Evolutionary conservation across 1,140 invertebrate genomes (phyloP).

Genomic region (Lepidurus arcticus): DNA sequence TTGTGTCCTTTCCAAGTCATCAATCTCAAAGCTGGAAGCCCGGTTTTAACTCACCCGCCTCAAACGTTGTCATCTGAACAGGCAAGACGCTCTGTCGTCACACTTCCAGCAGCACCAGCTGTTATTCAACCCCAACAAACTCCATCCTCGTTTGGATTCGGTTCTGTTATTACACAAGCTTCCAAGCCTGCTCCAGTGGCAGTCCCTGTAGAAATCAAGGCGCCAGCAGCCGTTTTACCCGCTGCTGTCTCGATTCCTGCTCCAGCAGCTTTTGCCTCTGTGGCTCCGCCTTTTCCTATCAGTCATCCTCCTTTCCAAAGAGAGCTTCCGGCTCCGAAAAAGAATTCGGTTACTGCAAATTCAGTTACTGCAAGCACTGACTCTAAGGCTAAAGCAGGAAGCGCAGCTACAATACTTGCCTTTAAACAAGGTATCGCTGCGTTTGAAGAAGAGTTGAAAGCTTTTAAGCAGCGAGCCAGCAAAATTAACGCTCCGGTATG

Average conservation of each 20-base stretch:
- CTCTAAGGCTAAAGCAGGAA: neutral
- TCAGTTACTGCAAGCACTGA: neutral
- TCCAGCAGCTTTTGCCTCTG: neutral
- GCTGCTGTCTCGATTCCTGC: neutral
- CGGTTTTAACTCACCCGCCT: conserved; percentile 53
- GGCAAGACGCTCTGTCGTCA: neutral
- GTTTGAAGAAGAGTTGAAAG: conserved; percentile 57
- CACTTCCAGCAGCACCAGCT: neutral
- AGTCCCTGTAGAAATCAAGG: neutral
- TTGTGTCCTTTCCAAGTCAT: conserved; percentile 64
- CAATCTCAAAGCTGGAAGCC: conserved; percentile 52
- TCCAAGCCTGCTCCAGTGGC: neutral
- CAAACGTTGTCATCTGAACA: conserved; percentile 47
- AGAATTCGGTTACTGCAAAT: neutral
- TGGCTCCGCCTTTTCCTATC: neutral
- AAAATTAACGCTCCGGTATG: conserved; percentile 48
- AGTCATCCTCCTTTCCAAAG: neutral
- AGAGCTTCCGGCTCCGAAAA: neutral
- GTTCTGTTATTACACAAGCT: neutral
- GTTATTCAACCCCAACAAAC: neutral
- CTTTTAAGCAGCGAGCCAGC: conserved; percentile 50
- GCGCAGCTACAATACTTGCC: neutral
- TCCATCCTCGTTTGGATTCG: neutral
- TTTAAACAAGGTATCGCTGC: conserved; percentile 52
- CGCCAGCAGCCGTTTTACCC: neutral